Evolutionary conservation across 2,797 vertebrate genomes (phyloP).

Genomic region (Poecilia picta): DNA sequence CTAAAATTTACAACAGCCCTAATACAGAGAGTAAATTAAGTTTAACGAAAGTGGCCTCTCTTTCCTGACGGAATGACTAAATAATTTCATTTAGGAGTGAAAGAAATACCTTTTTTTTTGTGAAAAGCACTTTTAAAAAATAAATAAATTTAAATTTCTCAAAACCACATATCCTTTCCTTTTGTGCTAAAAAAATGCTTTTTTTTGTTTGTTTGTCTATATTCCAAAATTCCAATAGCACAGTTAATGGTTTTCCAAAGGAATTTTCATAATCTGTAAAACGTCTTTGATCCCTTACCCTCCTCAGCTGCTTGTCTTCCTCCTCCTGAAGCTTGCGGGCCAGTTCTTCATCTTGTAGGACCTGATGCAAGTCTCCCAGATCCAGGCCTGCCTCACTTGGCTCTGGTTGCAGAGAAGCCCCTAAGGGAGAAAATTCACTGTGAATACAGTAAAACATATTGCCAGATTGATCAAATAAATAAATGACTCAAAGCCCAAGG

Average conservation of each 20-base stretch:
- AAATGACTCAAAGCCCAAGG: not conserved
- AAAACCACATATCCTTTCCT: not conserved
- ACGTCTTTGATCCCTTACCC: slow-evolving; percentile 34
- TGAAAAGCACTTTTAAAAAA: not conserved
- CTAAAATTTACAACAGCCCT: too few relatives aligned
- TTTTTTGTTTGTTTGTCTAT: too few relatives aligned
- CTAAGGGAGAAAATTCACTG: slow-evolving; percentile 37
- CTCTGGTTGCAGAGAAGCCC: slow-evolving; percentile 25
- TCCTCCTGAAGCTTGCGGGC: slow-evolving; percentile 81
- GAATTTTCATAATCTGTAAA: not conserved
- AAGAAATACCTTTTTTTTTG: too few relatives aligned
- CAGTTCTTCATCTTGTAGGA: slow-evolving; percentile 80
- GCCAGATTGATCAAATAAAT: not conserved
- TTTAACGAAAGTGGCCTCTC: not conserved
- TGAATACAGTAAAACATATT: not conserved
- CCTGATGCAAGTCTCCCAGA: slow-evolving; percentile 77
- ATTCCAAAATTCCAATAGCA: not conserved
- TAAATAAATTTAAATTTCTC: not conserved
- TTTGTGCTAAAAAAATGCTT: not conserved
- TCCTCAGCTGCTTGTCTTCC: slow-evolving; percentile 59
- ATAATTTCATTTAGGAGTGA: too few relatives aligned
- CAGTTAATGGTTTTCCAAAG: not conserved
- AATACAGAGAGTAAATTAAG: not conserved
- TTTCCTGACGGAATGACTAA: not conserved
- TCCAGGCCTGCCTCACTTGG: slow-evolving; percentile 55